Conservation (phyloP, 2,113 vertebrate species). For the Coptodon rendalli region DNA sequence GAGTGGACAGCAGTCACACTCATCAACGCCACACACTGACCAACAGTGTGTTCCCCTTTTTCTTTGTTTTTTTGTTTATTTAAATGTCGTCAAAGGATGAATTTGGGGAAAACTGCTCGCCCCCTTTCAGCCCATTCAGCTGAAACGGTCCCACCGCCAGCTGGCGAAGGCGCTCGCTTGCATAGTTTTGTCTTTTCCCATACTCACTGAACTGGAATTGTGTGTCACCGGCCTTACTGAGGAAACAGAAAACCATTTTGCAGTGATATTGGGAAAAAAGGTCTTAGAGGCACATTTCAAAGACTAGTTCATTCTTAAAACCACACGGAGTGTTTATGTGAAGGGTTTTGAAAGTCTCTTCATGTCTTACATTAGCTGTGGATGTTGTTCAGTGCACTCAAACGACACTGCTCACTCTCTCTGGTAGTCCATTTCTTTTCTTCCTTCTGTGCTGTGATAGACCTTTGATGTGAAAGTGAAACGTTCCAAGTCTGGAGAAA, state of each 20-base stretch:
- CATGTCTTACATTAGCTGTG: background rate
- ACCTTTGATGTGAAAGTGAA: background rate
- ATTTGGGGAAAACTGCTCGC: slow-evolving; percentile 16
- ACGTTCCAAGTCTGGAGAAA: background rate
- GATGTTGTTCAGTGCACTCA: background rate
- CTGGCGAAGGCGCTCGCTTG: background rate
- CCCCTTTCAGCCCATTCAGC: background rate
- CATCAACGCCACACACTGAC: background rate
- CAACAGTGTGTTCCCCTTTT: slow-evolving; percentile 20
- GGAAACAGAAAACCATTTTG: background rate
- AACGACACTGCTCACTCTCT: background rate
- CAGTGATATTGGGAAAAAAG: background rate
- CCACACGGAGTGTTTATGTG: background rate
- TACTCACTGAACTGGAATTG: background rate
- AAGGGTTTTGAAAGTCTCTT: background rate
- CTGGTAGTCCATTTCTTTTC: background rate
- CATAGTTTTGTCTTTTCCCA: slow-evolving; percentile 31
- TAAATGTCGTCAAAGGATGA: slow-evolving; percentile 26
- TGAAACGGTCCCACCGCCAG: slow-evolving; percentile 35
- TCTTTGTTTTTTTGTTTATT: background rate
- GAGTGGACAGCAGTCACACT: slow-evolving; percentile 14
- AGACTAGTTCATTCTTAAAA: background rate
- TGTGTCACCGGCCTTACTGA: background rate
- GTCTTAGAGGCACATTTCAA: background rate
- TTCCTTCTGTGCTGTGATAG: background rate